Evolutionary conservation across 1,140 invertebrate genomes (phyloP), one percentile per base, ranked within the genome.

Genomic region (Microplitis demolitor): DNA sequence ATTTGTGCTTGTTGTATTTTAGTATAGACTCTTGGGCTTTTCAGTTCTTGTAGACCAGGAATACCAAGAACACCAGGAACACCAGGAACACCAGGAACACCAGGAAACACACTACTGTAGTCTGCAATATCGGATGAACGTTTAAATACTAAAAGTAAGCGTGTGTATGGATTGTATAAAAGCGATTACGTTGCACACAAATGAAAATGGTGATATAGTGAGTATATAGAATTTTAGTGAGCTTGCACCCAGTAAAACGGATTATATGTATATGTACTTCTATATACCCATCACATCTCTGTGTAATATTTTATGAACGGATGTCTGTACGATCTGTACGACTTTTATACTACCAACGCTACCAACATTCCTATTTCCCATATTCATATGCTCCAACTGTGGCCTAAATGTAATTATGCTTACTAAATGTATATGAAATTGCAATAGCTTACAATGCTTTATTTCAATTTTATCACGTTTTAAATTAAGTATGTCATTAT

Each of bases 171-270:
- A 37, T 3, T 61, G 33, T 33, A 33, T 33, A 64, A 45, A 64
- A 64, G n/a, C 62, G 62, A 64, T 64, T 64, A 64, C 62, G 24
- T 64, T 14, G 35, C 62, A 64, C 62, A 64, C 64, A 35, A 66
- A 51, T 66, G 64, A 50, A 66, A 66, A 66, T 66, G 39, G 16
- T 45, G n/a, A 66, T 66, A 66, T 51, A 66, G 39, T 9, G 3
- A 9, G 45, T 16, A 31, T 64, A 66, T 33, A 51, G 39, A 39
- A 16, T 51, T 66, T 66, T 66, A 66, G 39, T 51, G 39, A n/a
- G 45, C 24, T 33, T 53, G 50, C 45, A 66, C 45, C 14, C 45
- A 35, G 39, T 34, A n/a, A 33, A 66, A 14, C 16, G n/a, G 45
- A 51, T 66, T 66, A 51, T 66, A 66, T 13, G 45, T 53, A 14